phyloP scores from a whole-genome alignment of 2,888 invertebrate genomes.

The Octonoba sinensis region DNA sequence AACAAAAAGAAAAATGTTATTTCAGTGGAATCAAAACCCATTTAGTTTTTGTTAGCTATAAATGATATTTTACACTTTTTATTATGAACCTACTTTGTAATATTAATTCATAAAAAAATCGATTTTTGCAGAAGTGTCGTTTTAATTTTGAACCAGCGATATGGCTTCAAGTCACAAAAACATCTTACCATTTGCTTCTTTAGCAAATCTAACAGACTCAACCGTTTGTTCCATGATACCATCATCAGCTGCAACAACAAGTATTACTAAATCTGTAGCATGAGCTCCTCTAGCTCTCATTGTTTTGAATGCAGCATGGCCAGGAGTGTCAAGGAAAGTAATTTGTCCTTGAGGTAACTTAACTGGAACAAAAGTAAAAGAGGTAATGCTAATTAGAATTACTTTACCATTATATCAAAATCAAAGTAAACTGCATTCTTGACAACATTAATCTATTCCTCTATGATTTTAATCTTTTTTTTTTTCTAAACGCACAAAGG shows the following conservation, averaged over 20 bases:
- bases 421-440: background rate
- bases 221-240: constrained; percentile 98
- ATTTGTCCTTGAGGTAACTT: constrained; percentile 80
- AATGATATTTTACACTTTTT: no score
- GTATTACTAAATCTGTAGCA: constrained; percentile 93
- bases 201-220: constrained; percentile 90
- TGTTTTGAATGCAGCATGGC: constrained; percentile 95
- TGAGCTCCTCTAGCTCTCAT: constrained; percentile 95
- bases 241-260: constrained; percentile 98
- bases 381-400: no score
- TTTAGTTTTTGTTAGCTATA: no score
- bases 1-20: no score
- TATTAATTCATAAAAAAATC: no score
- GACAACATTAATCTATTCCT: background rate
- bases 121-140: no score
- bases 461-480: no score
- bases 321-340: constrained; percentile 98
- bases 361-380: constrained; percentile 72
- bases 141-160: no score
- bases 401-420: no score
- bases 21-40: no score
- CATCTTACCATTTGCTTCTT: constrained; percentile 79
- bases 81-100: no score
- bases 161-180: background rate
- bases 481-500: no score